A percentile compares a stretch with the other conserved stretches of the same genome.
These are phyloP conservation scores for Theretra japonica DNA, from an alignment of 2,888 invertebrate species.

Conservation along the genomic window DNA sequence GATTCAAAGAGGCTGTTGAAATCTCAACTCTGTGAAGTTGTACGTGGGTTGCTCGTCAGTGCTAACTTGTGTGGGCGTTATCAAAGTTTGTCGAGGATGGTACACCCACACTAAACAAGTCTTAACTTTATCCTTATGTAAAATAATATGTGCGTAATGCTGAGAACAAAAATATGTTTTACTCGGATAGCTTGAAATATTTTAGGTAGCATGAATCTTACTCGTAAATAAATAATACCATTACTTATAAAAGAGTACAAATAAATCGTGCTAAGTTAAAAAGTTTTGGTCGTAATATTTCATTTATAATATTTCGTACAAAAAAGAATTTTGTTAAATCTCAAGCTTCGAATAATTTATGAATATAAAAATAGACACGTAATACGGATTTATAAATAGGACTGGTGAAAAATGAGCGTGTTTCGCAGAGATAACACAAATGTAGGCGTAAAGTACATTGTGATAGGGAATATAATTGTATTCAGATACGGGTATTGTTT, in stretches of 20 bases:
- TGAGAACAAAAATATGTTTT: background rate
- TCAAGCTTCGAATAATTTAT: background rate
- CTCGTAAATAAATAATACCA: background rate
- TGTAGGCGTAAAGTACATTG: background rate
- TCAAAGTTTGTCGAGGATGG: background rate
- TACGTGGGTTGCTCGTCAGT: background rate
- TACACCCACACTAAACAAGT: background rate
- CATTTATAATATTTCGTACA: too few species aligned
- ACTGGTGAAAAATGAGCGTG: background rate
- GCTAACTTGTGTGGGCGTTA: background rate
- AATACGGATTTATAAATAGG: slow-evolving; percentile 2
- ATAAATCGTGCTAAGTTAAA: background rate
- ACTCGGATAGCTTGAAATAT: background rate
- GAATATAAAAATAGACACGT: background rate
- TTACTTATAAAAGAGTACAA: background rate
- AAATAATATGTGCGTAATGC: background rate
- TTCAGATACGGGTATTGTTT: background rate
- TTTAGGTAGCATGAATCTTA: background rate
- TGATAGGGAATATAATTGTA: background rate
- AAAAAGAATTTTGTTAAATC: too few species aligned
- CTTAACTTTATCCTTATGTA: background rate
- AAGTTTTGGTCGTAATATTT: background rate
- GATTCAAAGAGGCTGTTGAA: background rate
- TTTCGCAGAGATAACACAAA: background rate
- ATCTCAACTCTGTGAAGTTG: background rate